A percentile compares a stretch with the other conserved stretches of the same genome.
Conservation (phyloP, 2,888 invertebrate genomes). For the Stenichneumon culpator region DNA sequence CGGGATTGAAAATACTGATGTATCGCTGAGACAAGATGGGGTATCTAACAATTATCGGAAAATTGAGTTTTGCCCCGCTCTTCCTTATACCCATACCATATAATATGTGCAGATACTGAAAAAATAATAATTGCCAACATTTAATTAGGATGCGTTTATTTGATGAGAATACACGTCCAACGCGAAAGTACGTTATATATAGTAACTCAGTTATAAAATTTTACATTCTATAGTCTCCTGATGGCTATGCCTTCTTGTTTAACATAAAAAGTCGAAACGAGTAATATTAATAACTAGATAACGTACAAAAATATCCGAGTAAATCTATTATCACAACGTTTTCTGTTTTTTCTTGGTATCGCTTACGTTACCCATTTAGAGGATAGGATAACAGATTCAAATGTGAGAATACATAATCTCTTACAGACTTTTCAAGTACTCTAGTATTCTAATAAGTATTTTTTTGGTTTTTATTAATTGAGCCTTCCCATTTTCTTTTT, state of each 20-base stretch:
- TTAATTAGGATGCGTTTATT: not conserved
- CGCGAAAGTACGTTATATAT: not conserved
- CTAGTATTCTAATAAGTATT: not conserved
- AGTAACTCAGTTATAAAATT: not conserved
- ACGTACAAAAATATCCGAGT: not conserved
- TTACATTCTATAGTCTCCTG: not conserved
- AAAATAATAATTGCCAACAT: not conserved
- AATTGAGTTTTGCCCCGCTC: too few relatives aligned
- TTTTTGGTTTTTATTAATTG: constrained; percentile 25
- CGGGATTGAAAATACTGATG: too few relatives aligned
- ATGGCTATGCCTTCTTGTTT: too few relatives aligned
- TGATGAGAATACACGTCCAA: not conserved
- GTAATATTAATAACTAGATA: not conserved
- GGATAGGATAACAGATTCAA: too few relatives aligned
- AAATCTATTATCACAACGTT: constrained; percentile 4
- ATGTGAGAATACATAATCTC: too few relatives aligned
- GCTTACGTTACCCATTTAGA: not conserved
- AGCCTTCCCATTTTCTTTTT: constrained; percentile 27
- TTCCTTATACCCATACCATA: too few relatives aligned
- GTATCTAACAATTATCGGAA: too few relatives aligned
- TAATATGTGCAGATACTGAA: not conserved
- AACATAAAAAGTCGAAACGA: not conserved
- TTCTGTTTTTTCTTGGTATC: not conserved
- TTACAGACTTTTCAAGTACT: not conserved
- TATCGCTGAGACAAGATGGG: too few relatives aligned